phyloP scores from a whole-genome alignment of 2,113 vertebrate genomes.

The Stomatorhinus ivindoensis region DNA sequence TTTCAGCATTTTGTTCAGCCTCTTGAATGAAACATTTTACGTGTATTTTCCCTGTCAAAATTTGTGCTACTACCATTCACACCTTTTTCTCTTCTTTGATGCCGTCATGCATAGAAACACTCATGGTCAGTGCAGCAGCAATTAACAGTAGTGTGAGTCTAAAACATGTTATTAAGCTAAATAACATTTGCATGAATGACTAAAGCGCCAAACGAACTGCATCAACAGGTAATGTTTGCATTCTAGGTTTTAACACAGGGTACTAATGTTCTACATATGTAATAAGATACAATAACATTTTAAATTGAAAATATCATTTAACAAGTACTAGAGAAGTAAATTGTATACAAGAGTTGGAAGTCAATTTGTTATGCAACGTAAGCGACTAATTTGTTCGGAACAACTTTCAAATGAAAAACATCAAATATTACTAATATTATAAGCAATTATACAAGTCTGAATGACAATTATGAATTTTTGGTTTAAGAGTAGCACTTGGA shows the following conservation, averaged over 20 bases:
- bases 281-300: not conserved
- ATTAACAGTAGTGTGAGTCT: not conserved
- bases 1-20: not conserved
- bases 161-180: not conserved
- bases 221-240: not conserved
- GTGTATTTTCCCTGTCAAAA: not conserved
- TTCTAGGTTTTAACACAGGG: not conserved
- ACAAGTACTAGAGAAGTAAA: not conserved
- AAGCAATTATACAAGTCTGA: not conserved
- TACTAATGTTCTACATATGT: not conserved
- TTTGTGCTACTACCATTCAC: not conserved
- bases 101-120: not conserved
- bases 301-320: not conserved
- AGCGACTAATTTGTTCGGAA: not conserved
- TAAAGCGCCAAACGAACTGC: not conserved
- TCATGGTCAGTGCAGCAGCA: not conserved
- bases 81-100: not conserved
- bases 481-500: constrained; percentile 20
- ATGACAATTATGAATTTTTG: not conserved
- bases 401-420: not conserved
- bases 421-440: not conserved
- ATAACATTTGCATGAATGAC: not conserved
- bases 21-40: not conserved
- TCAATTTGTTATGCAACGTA: not conserved
- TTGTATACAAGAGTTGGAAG: not conserved